Evolutionary conservation across 2,888 invertebrate species (phyloP), one percentile per base, ranked within the genome.

Genomic region (Osedax fenrisi): DNA sequence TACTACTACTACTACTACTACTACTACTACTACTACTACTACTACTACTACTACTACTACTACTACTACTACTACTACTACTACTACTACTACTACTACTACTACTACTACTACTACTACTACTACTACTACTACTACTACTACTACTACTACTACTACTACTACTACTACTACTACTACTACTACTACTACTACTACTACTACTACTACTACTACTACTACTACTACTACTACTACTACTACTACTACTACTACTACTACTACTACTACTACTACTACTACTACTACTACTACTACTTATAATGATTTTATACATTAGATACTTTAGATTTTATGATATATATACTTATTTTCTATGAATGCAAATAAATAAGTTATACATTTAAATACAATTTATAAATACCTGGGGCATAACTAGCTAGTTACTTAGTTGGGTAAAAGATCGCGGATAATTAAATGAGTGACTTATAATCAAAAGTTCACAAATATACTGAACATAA

Each of bases 121-220:
- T 72, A 72, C 72, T 72, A 72, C 72, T 72, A 72, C 72, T 72
- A 72, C 72, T 72, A 72, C 72, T 72, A 72, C 66, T 72, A 72
- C 72, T 72, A 72, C 72, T 72, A 72, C 72, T 72, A 72, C 72
- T 72, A 72, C 72, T 72, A 72, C 72, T 72, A 72, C 72, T 72
- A 72, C 72, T 72, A 72, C 72, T 72, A 72, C 72, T 72, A 72
- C 66, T 72, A 72, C 72, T 72, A 72, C 72, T 72, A 72, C 72
- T 72, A 72, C 61, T 72, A 72, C 72, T 62, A 62, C 72, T 72
- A 72, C 72, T 62, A 72, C 72, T 72, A 72, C 22, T 72, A 68
- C 72, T 72, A 62, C 72, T 72, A 72, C 72, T 72, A 72, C 72
- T 72, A 72, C 72, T 72, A 72, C 72, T 72, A 72, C 72, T 72